These are phyloP conservation scores for Caerostris darwini DNA, from an alignment of 1,140 invertebrate species.

Conservation along the genomic window DNA sequence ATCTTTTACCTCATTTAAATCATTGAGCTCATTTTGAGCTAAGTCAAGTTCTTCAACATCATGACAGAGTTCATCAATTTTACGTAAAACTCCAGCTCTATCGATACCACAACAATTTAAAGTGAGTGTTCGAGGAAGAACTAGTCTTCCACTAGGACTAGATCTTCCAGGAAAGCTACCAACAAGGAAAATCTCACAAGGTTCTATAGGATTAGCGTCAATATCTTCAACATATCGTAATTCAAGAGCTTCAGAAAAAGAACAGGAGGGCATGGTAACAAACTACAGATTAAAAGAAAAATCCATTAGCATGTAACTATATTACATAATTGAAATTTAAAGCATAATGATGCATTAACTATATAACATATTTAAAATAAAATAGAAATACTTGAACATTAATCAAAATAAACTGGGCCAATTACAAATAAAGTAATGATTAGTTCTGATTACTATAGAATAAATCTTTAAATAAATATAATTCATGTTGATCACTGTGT, in stretches of 20 bases:
- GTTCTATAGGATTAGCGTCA: slow-evolving; percentile 52
- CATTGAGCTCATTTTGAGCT: slow-evolving; percentile 92
- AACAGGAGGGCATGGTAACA: slow-evolving; percentile 72
- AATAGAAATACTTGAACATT: no score
- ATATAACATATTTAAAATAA: no score
- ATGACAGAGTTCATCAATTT: slow-evolving; percentile 89
- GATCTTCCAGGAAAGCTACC: slow-evolving; percentile 77
- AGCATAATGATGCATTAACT: no score
- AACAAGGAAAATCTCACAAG: slow-evolving; percentile 77
- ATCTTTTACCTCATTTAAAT: slow-evolving; percentile 89
- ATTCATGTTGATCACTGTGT: no score
- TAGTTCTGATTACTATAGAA: no score
- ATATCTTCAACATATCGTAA: slow-evolving; percentile 75
- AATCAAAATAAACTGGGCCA: no score
- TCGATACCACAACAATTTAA: slow-evolving; percentile 79
- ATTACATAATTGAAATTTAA: not conserved
- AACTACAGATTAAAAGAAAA: slow-evolving; percentile 27
- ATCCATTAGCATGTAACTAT: not conserved
- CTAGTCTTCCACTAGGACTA: slow-evolving; percentile 77
- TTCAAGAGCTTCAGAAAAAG: slow-evolving; percentile 78
- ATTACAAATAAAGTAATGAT: no score
- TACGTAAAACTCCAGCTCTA: slow-evolving; percentile 76
- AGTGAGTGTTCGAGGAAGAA: slow-evolving; percentile 79
- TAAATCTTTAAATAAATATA: no score
- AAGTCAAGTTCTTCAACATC: slow-evolving; percentile 94